Conservation (phyloP, 2,888 invertebrate genomes). For the Tachina lurida region DNA sequence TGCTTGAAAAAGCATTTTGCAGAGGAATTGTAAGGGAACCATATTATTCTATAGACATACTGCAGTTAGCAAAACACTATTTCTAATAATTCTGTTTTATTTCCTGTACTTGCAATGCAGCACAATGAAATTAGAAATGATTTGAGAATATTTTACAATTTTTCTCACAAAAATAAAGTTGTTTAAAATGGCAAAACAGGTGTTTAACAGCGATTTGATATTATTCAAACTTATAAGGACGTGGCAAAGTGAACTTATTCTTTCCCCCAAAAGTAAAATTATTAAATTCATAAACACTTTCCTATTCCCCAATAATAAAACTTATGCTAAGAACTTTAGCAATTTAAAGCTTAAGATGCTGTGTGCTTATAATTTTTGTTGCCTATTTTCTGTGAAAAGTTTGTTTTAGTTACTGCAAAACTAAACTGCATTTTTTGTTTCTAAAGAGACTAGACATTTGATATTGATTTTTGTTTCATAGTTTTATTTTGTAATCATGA, state of each 20-base stretch:
- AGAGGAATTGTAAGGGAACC: slow-evolving; percentile 2
- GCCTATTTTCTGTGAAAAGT: neutral
- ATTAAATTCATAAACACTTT: too few species aligned
- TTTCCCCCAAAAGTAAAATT: too few species aligned
- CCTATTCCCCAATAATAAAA: too few species aligned
- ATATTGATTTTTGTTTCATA: slow-evolving; percentile 46
- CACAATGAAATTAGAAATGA: neutral
- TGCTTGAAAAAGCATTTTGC: neutral
- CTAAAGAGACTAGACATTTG: slow-evolving; percentile 37
- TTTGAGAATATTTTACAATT: slow-evolving; percentile 2
- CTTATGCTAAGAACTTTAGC: neutral
- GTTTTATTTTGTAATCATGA: neutral
- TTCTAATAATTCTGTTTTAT: neutral
- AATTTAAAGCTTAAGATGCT: neutral
- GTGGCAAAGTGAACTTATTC: neutral
- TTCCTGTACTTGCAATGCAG: slow-evolving; percentile 9
- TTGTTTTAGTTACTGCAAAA: neutral
- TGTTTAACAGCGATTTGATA: slow-evolving; percentile 15
- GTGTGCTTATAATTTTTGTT: neutral
- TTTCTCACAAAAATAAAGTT: slow-evolving; percentile 13
- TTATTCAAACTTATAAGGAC: neutral
- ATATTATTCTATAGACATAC: neutral
- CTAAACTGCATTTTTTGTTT: neutral
- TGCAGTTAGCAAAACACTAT: neutral
- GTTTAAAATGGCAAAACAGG: slow-evolving; percentile 18